These are phyloP conservation scores for Diadema setosum DNA, from an alignment of 35 echinoderm and acorn worm species.

Conservation along the genomic window DNA sequence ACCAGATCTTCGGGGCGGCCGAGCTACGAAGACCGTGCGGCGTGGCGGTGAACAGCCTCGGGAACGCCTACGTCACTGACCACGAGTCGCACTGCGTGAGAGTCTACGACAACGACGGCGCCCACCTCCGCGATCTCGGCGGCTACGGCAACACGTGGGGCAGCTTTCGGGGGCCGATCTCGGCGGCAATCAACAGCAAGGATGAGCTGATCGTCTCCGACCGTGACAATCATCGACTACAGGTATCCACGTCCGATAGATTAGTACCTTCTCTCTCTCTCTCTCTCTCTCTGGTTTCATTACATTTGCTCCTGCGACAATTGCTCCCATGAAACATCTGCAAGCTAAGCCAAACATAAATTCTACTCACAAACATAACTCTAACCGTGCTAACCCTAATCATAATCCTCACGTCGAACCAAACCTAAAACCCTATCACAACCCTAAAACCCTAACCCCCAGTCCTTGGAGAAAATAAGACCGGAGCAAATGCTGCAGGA, in stretches of 20 bases:
- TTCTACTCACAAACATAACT: too few relatives aligned
- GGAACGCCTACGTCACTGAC: conserved; percentile 76
- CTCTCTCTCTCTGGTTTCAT: not conserved
- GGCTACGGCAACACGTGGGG: conserved; percentile 59
- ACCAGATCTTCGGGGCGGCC: conserved; percentile 47
- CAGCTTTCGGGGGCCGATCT: conserved; percentile 75
- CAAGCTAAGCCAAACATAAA: too few relatives aligned
- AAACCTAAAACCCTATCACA: too few relatives aligned
- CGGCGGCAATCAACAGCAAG: conserved; percentile 71
- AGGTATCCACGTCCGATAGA: too few relatives aligned
- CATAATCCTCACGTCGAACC: too few relatives aligned
- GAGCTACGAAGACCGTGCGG: conserved; percentile 74
- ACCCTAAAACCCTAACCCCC: too few relatives aligned
- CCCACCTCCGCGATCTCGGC: conserved; percentile 61
- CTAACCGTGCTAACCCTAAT: too few relatives aligned
- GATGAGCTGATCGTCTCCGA: conserved; percentile 91
- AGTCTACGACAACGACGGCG: conserved; percentile 56
- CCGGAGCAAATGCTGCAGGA: too few relatives aligned
- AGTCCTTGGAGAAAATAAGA: too few relatives aligned
- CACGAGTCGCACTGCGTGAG: conserved; percentile 75
- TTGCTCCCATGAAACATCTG: too few relatives aligned
- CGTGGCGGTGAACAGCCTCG: conserved; percentile 73
- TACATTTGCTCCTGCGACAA: not conserved
- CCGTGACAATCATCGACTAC: conserved; percentile 83
- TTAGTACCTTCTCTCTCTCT: not conserved